Evolutionary conservation across 2,797 vertebrate genomes (phyloP), one percentile per base, ranked within the genome.

Genomic region (Ctenosaura bakeri): DNA sequence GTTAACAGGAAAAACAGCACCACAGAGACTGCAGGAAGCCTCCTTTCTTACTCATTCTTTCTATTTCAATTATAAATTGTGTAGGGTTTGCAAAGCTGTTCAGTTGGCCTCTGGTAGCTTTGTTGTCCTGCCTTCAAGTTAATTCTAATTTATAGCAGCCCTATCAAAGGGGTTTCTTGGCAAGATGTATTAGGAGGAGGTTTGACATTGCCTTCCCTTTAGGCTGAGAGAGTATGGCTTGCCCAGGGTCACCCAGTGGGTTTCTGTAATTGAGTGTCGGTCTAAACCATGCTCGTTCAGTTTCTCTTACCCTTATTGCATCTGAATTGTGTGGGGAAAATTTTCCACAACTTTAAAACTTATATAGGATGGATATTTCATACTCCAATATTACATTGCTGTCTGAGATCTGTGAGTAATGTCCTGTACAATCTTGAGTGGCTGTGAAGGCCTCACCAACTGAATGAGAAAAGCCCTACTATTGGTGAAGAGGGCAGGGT

Each of bases 1-100:
- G 13, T 24, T 93, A 93, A 91, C 62, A 50, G 13, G 88, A 13
- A 18, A 24, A 83, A 74, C 29, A 35, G 6, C 13, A 46, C 3
- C 9, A 14, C 50, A 74, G 35, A 52, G 69, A 24, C n/a, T 54
- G 69, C 12, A 54, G 32, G 69, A 54, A 26, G 10, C 20, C 2
- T 35, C 5, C 66, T 85, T 85, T 73, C 29, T 74, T 83, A 66
- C 59, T 24, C 42, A 24, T 83, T 12, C 46, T 85, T 85, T 73
- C 29, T 74, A 1, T 74, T 74, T 85, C 3, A 1, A 29, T 16
- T 66, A 5, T 83, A 42, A 46, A 66, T 74, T 74, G 12, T 20
- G 4, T 73, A 12, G 64, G 24, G 18, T 29, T 74, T 76, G n/a
- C n/a, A 86, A 59, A 26, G 50, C 50, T 24, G 26, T 56, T 86